Base-by-base conservation (phyloP, 37 sponge, comb jelly and placozoan genomes). In the Lycopodina hypogea region DNA sequence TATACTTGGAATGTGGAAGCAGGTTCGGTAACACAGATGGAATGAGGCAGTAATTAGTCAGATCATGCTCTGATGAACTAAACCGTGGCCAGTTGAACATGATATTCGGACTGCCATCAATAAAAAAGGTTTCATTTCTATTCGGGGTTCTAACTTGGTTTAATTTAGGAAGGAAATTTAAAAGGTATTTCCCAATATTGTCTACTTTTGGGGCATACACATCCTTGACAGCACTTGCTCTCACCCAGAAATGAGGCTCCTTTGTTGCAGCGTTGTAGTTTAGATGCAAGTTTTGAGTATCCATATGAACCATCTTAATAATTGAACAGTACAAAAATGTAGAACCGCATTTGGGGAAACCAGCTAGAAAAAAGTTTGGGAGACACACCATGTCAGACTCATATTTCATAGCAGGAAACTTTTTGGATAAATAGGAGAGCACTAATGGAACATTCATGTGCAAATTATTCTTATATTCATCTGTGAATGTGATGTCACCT, bases 311-410 rank as follows among this genome's bases (percentile, higher is more conserved):
- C 55, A 78, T 19, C 7, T n/a, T 69, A 24, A 58, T 69, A 3
- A 80, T 12, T 17, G 70, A 34, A 58, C 81, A 80, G 50, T 57
- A 86, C 17, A 86, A 42, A 15, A 72, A 71, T 0, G 75, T 78
- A 0, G 86, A 78, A 7, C 86, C 86, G 66, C 86, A 79, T 68
- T 86, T 86, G 12, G 86, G 80, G 65, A 74, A 86, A 12, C 86
- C 86, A 26, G 67, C 67, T 7, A 86, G 56, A 67, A 86, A 86
- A 33, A 86, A 9, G 2, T 24, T 64, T 30, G 86, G 86, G 6
- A 86, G 57, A 42, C 86, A 86, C 22, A 74, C 45, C 9, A 74
- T 19, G 12, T 35, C 2, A 57, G 81, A 60, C 14, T 38, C 33
- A 59, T 15, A 23, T 35, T 45, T 51, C 24, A 9, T 9, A 0